phyloP scores from a whole-genome alignment of 92 coral and sea anemone species.

The Porites lobata region DNA sequence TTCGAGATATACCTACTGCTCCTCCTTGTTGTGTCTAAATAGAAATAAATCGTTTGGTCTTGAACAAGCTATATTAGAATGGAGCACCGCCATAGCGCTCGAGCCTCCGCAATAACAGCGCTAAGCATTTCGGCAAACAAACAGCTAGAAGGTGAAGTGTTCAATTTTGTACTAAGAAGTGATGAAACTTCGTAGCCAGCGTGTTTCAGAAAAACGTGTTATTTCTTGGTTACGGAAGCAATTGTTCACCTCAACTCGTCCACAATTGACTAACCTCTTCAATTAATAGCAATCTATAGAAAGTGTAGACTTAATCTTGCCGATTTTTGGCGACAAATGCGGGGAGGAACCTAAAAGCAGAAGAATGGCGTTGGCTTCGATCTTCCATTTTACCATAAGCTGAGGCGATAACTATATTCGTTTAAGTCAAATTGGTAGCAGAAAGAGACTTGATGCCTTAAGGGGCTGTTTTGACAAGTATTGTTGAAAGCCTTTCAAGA shows the following conservation, averaged over 20 bases:
- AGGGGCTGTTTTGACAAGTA: constrained; percentile 76
- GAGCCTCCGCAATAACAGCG: not conserved
- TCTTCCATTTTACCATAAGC: constrained; percentile 27
- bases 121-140: not conserved
- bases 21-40: constrained; percentile 67
- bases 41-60: constrained; percentile 73
- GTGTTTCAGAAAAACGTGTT: constrained; percentile 59
- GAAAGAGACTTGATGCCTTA: constrained; percentile 26
- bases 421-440: constrained; percentile 40
- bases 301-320: constrained; percentile 24
- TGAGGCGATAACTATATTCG: constrained; percentile 34
- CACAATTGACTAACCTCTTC: constrained; percentile 70
- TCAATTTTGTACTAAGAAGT: not conserved
- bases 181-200: constrained; percentile 17
- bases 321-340: not conserved
- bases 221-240: constrained; percentile 81
- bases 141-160: not conserved
- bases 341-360: not conserved
- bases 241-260: constrained; percentile 68
- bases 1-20: constrained; percentile 63
- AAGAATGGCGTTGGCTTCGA: not conserved
- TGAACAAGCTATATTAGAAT: constrained; percentile 13
- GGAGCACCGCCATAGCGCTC: not conserved
- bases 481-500: constrained; percentile 70
- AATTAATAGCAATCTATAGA: constrained; percentile 45